These are phyloP conservation scores for Mnemiopsis leidyi DNA, from an alignment of 37 sponge, comb jelly and placozoan species.

Conservation along the genomic window DNA sequence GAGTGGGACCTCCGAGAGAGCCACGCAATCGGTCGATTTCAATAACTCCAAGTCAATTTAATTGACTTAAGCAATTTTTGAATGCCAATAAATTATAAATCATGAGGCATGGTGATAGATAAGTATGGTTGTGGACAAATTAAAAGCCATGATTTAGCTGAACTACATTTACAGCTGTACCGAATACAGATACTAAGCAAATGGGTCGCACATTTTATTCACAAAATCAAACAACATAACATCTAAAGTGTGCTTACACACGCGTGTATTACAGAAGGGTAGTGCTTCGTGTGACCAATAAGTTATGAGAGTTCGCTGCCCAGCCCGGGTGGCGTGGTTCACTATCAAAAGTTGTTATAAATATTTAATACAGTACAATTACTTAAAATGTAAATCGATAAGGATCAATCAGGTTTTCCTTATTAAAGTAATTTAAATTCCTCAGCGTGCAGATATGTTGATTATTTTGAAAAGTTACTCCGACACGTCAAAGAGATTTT, in stretches of 20 bases:
- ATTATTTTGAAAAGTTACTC: not conserved
- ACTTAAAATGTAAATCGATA: not conserved
- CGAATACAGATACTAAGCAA: slow-evolving; percentile 40
- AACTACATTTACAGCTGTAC: slow-evolving; percentile 66
- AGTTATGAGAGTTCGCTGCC: not conserved
- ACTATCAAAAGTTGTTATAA: not conserved
- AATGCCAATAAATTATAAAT: too few relatives aligned
- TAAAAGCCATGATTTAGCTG: too few relatives aligned
- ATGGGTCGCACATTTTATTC: slow-evolving; percentile 1
- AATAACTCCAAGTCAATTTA: too few relatives aligned
- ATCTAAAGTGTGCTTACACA: slow-evolving; percentile 15
- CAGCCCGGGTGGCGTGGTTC: not conserved
- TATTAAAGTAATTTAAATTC: not conserved
- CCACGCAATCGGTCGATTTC: too few relatives aligned
- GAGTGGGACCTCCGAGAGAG: too few relatives aligned
- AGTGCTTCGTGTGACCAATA: not conserved
- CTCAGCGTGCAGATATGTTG: not conserved
- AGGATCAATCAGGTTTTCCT: not conserved
- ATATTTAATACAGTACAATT: not conserved
- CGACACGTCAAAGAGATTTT: not conserved
- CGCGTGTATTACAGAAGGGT: not conserved
- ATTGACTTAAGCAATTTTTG: too few relatives aligned
- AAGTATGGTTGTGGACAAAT: too few relatives aligned
- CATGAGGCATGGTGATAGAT: too few relatives aligned
- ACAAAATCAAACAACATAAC: slow-evolving; percentile 45